Conservation (phyloP, 2,113 vertebrate genomes). For the Phyllostomus hastatus region DNA sequence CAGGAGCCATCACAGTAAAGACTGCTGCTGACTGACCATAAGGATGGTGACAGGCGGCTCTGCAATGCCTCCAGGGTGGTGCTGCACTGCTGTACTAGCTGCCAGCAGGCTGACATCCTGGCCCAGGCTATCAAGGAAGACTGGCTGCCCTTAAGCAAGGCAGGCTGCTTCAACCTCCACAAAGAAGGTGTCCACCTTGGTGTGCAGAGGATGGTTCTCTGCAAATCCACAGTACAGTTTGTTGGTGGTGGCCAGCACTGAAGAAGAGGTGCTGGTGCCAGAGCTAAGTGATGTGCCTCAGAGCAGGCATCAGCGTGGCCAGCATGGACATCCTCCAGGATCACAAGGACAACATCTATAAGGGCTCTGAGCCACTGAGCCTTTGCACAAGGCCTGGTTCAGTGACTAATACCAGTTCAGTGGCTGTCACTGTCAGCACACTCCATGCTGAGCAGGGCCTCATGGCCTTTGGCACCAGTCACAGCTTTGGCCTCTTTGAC, state of each 20-base stretch:
- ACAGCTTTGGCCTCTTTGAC: slow-evolving; percentile 92
- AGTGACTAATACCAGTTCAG: slow-evolving; percentile 89
- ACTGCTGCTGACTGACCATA: slow-evolving; percentile 88
- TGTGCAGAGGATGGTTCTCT: slow-evolving; percentile 92
- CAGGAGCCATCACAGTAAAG: slow-evolving; percentile 85
- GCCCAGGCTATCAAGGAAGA: background rate
- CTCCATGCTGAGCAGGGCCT: slow-evolving; percentile 93
- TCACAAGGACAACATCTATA: slow-evolving; percentile 92
- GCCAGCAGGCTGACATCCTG: slow-evolving; percentile 87
- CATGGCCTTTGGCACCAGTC: slow-evolving; percentile 92
- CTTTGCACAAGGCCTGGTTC: slow-evolving; percentile 86
- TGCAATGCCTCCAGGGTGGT: slow-evolving; percentile 88
- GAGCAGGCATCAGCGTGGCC: slow-evolving; percentile 84
- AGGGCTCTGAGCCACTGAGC: slow-evolving; percentile 89
- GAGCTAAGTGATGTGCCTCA: slow-evolving; percentile 78
- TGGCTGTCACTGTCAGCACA: slow-evolving; percentile 85
- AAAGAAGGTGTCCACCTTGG: slow-evolving; percentile 87
- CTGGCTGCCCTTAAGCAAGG: slow-evolving; percentile 86
- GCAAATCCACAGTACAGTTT: slow-evolving; percentile 90
- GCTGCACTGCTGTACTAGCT: slow-evolving; percentile 90
- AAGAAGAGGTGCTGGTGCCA: no score
- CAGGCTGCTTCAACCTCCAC: slow-evolving; percentile 94
- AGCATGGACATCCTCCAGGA: slow-evolving; percentile 91
- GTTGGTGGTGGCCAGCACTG: no score
- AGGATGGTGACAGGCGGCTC: slow-evolving; percentile 90